Evolutionary conservation across 2,113 vertebrate genomes (phyloP).

Genomic region (Lagenorhynchus albirostris): DNA sequence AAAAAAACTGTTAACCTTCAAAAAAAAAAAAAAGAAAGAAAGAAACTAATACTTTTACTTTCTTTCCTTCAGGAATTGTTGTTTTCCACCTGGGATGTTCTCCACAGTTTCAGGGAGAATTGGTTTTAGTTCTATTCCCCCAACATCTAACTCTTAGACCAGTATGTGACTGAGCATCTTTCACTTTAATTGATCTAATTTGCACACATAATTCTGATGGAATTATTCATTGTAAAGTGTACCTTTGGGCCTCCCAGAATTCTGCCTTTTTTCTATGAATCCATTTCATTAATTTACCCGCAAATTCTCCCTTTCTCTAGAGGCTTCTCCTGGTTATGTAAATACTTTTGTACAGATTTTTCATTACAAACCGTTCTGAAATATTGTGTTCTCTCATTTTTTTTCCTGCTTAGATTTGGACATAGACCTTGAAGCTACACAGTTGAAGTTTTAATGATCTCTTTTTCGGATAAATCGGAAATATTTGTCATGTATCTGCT

Average conservation of each 20-base stretch:
- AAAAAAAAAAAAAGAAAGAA: background rate
- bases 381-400: slow-evolving; percentile 18
- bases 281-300: slow-evolving; percentile 70
- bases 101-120: slow-evolving; percentile 39
- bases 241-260: slow-evolving; percentile 59
- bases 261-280: slow-evolving; percentile 57
- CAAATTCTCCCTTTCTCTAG: slow-evolving; percentile 61
- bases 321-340: slow-evolving; percentile 62
- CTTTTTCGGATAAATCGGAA: background rate
- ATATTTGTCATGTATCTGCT: background rate
- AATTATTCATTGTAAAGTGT: slow-evolving; percentile 74
- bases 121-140: slow-evolving; percentile 64
- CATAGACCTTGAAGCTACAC: background rate
- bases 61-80: slow-evolving; percentile 32
- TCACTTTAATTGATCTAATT: slow-evolving; percentile 73
- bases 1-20: background rate
- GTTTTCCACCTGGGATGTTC: slow-evolving; percentile 24
- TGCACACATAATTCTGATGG: slow-evolving; percentile 70
- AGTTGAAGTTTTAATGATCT: background rate
- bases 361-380: slow-evolving; percentile 45
- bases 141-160: slow-evolving; percentile 50
- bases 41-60: slow-evolving; percentile 17
- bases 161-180: slow-evolving; percentile 71
- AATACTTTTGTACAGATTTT: slow-evolving; percentile 61
- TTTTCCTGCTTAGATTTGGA: background rate